A percentile compares a stretch with the other conserved stretches of the same genome.
Evolutionary conservation across 2,113 vertebrate genomes (phyloP).

Genomic region (Anoura caudifer): DNA sequence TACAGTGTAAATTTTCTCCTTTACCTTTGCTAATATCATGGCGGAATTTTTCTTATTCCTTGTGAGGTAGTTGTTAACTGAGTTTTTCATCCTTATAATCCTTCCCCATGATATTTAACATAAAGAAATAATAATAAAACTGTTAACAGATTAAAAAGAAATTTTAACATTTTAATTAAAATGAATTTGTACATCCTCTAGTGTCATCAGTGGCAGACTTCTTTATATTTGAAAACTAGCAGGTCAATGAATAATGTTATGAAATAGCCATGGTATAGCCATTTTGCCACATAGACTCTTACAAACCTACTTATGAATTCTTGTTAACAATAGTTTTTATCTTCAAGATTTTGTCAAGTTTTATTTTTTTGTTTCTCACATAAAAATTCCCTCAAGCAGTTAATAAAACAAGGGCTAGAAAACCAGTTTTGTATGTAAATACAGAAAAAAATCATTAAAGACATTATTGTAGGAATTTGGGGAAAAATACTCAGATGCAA

Average conservation of each 20-base stretch:
- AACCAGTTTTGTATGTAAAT: constrained; percentile 13
- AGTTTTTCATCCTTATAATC: constrained; percentile 91
- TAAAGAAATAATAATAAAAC: constrained; percentile 87
- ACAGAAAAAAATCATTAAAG: constrained; percentile 12
- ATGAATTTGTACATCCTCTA: not conserved
- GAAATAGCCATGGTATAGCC: not conserved
- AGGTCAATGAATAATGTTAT: not conserved
- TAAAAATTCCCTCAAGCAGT: not conserved
- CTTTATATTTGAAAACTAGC: constrained; percentile 1
- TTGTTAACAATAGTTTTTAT: accelerated
- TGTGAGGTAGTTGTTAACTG: constrained; percentile 91
- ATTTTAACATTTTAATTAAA: not conserved
- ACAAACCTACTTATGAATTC: not conserved
- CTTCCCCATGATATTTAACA: constrained; percentile 94
- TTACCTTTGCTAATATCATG: constrained; percentile 90
- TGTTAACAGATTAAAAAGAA: constrained; percentile 83
- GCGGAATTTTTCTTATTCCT: constrained; percentile 91
- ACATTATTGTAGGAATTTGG: not conserved
- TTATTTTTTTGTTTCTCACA: not conserved
- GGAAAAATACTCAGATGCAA: not conserved
- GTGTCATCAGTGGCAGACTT: not conserved
- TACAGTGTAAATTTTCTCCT: constrained; percentile 91
- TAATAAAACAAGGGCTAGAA: not conserved
- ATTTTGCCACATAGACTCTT: not conserved
- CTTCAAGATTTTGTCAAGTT: not conserved